Percentiles rank a stretch among this genome's conserved stretches.
These are phyloP conservation scores for Spongia lamella DNA, from an alignment of 37 sponge, comb jelly and placozoan species.

Conservation along the genomic window DNA sequence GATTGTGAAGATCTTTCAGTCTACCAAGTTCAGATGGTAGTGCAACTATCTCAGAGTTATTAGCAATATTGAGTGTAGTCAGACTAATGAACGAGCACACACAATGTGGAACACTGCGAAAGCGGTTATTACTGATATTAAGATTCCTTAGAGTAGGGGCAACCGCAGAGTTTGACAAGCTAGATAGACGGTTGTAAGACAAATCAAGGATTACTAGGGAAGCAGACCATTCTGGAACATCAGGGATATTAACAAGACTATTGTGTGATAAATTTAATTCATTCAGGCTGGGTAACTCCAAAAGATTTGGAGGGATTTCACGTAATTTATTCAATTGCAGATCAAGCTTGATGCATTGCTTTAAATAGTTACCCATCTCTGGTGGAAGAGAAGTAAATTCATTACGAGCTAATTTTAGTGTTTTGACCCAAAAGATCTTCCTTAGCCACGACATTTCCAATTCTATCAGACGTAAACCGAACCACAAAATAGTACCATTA, in stretches of 20 bases:
- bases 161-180: constrained; percentile 57
- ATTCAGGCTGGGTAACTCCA: constrained; percentile 75
- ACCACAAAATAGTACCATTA: constrained; percentile 66
- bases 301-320: constrained; percentile 64
- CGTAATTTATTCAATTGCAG: constrained; percentile 70
- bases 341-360: constrained; percentile 45
- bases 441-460: constrained; percentile 70
- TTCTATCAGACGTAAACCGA: constrained; percentile 60
- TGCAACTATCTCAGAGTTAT: too few species aligned
- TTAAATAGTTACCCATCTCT: constrained; percentile 68
- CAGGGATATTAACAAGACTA: constrained; percentile 68
- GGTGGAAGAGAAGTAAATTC: constrained; percentile 57
- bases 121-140: too few species aligned
- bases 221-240: constrained; percentile 67
- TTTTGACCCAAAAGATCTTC: constrained; percentile 73
- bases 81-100: constrained; percentile 78
- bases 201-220: constrained; percentile 75
- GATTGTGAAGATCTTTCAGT: too few species aligned
- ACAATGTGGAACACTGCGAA: too few species aligned
- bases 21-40: too few species aligned
- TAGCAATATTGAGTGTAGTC: too few species aligned
- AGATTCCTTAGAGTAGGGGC: constrained; percentile 69
- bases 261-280: constrained; percentile 82
- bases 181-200: constrained; percentile 69
- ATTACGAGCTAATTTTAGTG: constrained; percentile 64